A percentile compares a stretch with the other conserved stretches of the same genome.
phyloP scores from a whole-genome alignment of 2,888 invertebrate species.

The Eurois occulta region DNA sequence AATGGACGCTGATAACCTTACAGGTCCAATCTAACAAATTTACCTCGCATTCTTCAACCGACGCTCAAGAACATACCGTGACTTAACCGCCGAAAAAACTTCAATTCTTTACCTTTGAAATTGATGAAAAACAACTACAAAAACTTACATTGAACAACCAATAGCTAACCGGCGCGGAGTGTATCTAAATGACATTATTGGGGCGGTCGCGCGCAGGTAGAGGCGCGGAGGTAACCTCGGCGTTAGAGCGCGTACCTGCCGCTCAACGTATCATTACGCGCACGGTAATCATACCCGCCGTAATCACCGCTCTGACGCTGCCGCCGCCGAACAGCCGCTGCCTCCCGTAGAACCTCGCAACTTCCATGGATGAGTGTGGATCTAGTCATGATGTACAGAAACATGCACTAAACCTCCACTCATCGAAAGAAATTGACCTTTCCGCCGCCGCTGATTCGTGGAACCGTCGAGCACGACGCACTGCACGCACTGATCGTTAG shows the following conservation, averaged over 20 bases:
- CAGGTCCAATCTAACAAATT: conserved; percentile 58
- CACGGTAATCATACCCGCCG: conserved; percentile 83
- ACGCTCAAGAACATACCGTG: conserved; percentile 68
- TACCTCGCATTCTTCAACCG: conserved; percentile 52
- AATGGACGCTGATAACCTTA: conserved; percentile 71
- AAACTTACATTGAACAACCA: conserved; percentile 84
- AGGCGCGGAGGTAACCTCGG: conserved; percentile 77
- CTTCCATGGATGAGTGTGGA: conserved; percentile 95
- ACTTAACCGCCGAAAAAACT: conserved; percentile 72
- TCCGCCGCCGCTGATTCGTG: conserved; percentile 73
- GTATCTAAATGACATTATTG: conserved; percentile 84
- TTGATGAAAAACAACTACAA: conserved; percentile 77
- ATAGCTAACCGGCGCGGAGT: conserved; percentile 80
- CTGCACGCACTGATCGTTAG: conserved; percentile 88
- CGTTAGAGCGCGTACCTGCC: conserved; percentile 81
- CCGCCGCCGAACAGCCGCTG: conserved; percentile 71
- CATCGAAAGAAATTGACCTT: conserved; percentile 92
- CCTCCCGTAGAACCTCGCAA: conserved; percentile 87
- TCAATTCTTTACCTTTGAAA: conserved; percentile 71
- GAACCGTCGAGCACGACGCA: conserved; percentile 80
- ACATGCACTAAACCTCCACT: conserved; percentile 94
- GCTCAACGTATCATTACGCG: conserved; percentile 86
- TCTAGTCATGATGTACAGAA: conserved; percentile 93
- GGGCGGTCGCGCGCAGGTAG: conserved; percentile 82
- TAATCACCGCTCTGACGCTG: conserved; percentile 78